Conservation (phyloP, 2,888 invertebrate genomes). For the Malachius bipustulatus region DNA sequence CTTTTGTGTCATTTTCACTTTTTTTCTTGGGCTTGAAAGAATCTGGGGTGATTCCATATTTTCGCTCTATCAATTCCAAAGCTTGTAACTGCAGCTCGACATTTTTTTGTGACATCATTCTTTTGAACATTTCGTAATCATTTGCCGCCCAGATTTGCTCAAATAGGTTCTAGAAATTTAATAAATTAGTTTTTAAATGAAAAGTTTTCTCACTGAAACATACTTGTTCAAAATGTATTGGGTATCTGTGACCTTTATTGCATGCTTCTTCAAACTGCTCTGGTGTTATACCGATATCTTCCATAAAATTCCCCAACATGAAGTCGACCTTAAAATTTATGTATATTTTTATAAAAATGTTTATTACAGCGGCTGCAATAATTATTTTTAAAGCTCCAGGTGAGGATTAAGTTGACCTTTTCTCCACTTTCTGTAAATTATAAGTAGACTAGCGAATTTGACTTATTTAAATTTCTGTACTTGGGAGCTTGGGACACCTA, state of each 20-base stretch:
- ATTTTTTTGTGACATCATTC: slow-evolving; percentile 89
- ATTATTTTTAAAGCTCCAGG: no score
- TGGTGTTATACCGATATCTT: slow-evolving; percentile 78
- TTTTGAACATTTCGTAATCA: slow-evolving; percentile 77
- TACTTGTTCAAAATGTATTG: slow-evolving; percentile 45
- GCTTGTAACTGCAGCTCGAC: slow-evolving; percentile 84
- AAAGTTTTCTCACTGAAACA: slow-evolving; percentile 14
- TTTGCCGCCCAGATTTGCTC: slow-evolving; percentile 89
- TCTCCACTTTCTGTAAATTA: no score
- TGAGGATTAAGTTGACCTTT: no score
- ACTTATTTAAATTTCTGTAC: no score
- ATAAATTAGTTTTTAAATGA: neutral
- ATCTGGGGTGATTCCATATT: slow-evolving; percentile 55
- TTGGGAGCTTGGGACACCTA: no score
- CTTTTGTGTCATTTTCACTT: slow-evolving; percentile 22
- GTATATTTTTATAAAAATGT: neutral
- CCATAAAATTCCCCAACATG: slow-evolving; percentile 84
- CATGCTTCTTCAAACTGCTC: slow-evolving; percentile 82
- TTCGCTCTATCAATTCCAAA: slow-evolving; percentile 68
- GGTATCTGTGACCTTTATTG: slow-evolving; percentile 37
- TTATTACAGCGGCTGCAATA: no score
- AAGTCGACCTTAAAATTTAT: slow-evolving; percentile 56
- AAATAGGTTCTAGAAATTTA: slow-evolving; percentile 43
- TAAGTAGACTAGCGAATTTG: no score
- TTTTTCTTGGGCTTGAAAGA: slow-evolving; percentile 44